These are phyloP conservation scores for Oryzias curvinotus DNA, from an alignment of 2,113 vertebrate species.

Conservation along the genomic window DNA sequence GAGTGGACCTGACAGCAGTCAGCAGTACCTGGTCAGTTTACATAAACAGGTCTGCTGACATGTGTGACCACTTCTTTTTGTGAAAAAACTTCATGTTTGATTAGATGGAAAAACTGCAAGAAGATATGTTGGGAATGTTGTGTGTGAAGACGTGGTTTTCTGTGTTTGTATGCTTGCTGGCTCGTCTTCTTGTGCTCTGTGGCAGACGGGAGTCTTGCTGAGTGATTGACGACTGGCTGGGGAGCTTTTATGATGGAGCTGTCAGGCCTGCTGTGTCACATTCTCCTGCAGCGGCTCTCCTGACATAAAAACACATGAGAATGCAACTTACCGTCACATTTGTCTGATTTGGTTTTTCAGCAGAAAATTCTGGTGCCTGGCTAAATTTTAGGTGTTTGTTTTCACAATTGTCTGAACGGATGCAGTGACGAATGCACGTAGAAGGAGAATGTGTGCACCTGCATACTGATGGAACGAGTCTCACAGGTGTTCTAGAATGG, in stretches of 20 bases:
- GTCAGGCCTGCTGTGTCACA: slow-evolving; percentile 63
- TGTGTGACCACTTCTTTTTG: slow-evolving; percentile 19
- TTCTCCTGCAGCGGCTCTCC: slow-evolving; percentile 61
- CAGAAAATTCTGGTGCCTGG: slow-evolving; percentile 24
- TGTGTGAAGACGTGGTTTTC: slow-evolving; percentile 35
- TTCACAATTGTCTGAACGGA: slow-evolving; percentile 17
- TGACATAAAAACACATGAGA: slow-evolving; percentile 54
- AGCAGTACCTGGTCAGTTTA: slow-evolving; percentile 4
- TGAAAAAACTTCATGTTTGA: slow-evolving; percentile 6
- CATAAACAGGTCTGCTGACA: neutral
- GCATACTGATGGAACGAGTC: slow-evolving; percentile 3
- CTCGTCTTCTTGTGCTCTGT: slow-evolving; percentile 43
- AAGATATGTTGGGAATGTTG: slow-evolving; percentile 36
- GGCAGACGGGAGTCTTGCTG: slow-evolving; percentile 54
- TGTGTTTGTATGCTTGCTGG: slow-evolving; percentile 31
- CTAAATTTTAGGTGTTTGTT: neutral
- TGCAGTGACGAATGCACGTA: slow-evolving; percentile 8
- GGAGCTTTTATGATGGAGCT: slow-evolving; percentile 69
- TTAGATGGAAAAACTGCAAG: slow-evolving; percentile 48
- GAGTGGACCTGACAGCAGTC: neutral
- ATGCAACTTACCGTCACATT: slow-evolving; percentile 45
- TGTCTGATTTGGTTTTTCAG: slow-evolving; percentile 48
- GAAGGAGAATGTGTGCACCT: neutral
- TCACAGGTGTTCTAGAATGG: slow-evolving; percentile 16
- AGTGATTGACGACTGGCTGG: slow-evolving; percentile 69